These are phyloP conservation scores for Calliphora vicina DNA, from an alignment of 1,140 invertebrate genomes.

Conservation along the genomic window DNA sequence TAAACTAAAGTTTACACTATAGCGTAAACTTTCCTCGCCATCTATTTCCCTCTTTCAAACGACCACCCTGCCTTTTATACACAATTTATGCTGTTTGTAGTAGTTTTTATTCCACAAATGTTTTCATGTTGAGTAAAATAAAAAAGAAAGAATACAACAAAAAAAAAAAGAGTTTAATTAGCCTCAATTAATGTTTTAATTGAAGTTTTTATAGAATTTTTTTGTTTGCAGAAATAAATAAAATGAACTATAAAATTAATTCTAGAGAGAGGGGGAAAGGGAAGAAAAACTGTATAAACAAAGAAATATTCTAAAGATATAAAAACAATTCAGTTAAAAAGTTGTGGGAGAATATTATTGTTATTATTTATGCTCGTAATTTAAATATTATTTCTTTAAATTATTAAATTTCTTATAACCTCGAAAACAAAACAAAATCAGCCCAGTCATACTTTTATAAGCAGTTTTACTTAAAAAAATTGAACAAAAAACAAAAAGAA, in stretches of 20 bases:
- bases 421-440: not conserved
- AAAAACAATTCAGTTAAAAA: not conserved
- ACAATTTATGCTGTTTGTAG: not conserved
- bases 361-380: not conserved
- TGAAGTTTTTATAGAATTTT: not conserved
- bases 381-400: not conserved
- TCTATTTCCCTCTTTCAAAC: not conserved
- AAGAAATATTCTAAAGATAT: not conserved
- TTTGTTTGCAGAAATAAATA: not conserved
- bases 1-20: too few relatives aligned
- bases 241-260: not conserved
- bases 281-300: not conserved
- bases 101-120: not conserved
- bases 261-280: not conserved
- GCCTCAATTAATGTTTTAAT: constrained; percentile 16
- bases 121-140: not conserved
- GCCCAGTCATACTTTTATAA: too few relatives aligned
- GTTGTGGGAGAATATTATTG: not conserved
- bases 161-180: constrained; percentile 6
- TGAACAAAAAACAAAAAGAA: too few relatives aligned
- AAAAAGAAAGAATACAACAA: too few relatives aligned
- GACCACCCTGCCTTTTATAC: not conserved
- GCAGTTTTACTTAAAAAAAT: too few relatives aligned
- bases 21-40: too few relatives aligned
- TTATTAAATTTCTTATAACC: not conserved